Evolutionary conservation across 2,888 invertebrate species (phyloP), one percentile per base, ranked within the genome.

Genomic region (Trissoscelio sp.): DNA sequence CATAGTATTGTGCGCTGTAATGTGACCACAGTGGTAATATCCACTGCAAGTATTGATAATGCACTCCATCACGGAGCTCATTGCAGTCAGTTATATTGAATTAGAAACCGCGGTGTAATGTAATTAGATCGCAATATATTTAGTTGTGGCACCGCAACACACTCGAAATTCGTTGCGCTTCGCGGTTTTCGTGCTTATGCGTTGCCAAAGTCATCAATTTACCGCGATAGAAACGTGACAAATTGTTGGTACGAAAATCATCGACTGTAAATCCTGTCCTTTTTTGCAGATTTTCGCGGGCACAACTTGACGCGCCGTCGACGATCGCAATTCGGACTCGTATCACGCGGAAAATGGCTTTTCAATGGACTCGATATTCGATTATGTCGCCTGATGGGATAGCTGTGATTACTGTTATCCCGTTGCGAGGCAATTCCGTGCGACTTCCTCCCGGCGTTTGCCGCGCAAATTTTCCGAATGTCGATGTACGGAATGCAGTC

Each of bases 301-400:
- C n/a, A 24, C 3, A 24, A 42, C 18, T 34, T 20, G 14, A 31
- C 16, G 34, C 34, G 53, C 24, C 12, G 48, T 53, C 31, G 39
- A 12, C 22, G 28, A 12, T 37, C 12, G 20, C 18, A 70, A 74
- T 69, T 74, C 39, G 28, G 55, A 67, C 70, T 58, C 58, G 44
- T 57, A 57, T 66, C 70, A 51, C 39, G 39, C 53, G 62, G 60
- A 37, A 81, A 81, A 78, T 78, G 69, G 77, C 72, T 77, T 81
- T 81, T 78, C 72, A 81, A 77, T 81, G 53, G 67, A 69, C 57
- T 18, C 31, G 55, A 81, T 75, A 81, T 81, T 77, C 67, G 67
- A 81, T 81, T 77, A 81, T 72, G 77, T 81, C 69, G 72, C 62
- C 57, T 72, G 77, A 78, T 78, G 62, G 55, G 73, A 78, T 77